A percentile compares a stretch with the other conserved stretches of the same genome.
Evolutionary conservation across 2,113 vertebrate species (phyloP).

Genomic region (Pygoscelis antarcticus): DNA sequence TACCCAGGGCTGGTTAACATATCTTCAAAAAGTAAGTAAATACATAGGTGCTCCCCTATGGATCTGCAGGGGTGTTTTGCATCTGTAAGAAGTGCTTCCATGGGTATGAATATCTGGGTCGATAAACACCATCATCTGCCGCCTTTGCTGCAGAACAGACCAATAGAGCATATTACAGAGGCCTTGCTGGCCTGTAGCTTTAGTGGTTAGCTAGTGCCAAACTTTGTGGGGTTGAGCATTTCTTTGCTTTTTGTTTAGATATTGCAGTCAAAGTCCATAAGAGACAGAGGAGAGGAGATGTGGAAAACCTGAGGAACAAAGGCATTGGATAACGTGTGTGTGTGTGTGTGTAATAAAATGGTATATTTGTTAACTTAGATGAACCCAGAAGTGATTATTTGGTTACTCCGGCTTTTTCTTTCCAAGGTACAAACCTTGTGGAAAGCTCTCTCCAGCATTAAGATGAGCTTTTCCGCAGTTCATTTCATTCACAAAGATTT

Average conservation of each 20-base stretch:
- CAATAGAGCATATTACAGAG: background rate
- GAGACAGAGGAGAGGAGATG: background rate
- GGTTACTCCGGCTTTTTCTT: background rate
- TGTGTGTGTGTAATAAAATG: background rate
- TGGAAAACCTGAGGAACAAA: background rate
- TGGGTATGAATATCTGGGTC: background rate
- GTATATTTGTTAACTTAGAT: background rate
- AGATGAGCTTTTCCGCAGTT: background rate
- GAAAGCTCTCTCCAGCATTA: background rate
- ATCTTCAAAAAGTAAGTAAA: background rate
- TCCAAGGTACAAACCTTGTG: background rate
- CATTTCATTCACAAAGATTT: background rate
- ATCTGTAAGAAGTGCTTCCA: background rate
- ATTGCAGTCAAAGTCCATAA: background rate
- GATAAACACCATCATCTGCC: background rate
- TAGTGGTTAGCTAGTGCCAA: background rate
- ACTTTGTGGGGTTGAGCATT: background rate
- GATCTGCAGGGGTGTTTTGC: background rate
- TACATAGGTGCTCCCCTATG: rapidly evolving
- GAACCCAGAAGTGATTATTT: background rate
- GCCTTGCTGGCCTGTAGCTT: background rate
- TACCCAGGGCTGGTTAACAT: background rate
- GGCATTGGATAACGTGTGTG: background rate
- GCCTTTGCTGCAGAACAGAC: background rate
- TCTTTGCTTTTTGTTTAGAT: background rate